phyloP scores from a whole-genome alignment of 2,888 invertebrate genomes.

The Epiblema foenella region DNA sequence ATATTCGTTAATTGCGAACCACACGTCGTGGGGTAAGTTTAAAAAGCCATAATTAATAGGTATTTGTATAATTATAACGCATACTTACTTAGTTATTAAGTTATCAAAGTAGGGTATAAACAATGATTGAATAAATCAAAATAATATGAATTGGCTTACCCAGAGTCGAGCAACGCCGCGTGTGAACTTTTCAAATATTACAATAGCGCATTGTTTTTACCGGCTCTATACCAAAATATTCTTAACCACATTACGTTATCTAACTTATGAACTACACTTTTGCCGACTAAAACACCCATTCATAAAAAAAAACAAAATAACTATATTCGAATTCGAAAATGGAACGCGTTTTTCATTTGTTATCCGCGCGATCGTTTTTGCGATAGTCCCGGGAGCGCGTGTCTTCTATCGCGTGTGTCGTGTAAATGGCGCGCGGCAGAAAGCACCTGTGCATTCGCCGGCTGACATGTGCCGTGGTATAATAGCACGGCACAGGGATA shows the following conservation, averaged over 20 bases:
- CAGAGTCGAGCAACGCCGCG: slow-evolving; percentile 50
- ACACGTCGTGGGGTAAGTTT: slow-evolving; percentile 8
- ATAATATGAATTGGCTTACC: slow-evolving; percentile 56
- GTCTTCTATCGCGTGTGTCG: slow-evolving; percentile 72
- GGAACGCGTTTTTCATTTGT: slow-evolving; percentile 19
- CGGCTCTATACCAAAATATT: slow-evolving; percentile 53
- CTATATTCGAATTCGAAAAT: slow-evolving; percentile 6
- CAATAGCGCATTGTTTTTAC: slow-evolving; percentile 61
- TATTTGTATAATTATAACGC: no score
- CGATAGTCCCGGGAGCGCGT: slow-evolving; percentile 59
- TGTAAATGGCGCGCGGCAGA: slow-evolving; percentile 73
- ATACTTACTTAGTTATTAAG: slow-evolving; percentile 2
- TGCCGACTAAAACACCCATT: slow-evolving; percentile 19
- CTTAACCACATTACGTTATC: slow-evolving; percentile 46
- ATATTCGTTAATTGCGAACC: slow-evolving; percentile 1
- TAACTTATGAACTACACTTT: slow-evolving; percentile 18
- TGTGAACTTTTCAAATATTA: slow-evolving; percentile 64
- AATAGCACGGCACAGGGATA: slow-evolving; percentile 67
- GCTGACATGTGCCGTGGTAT: slow-evolving; percentile 50
- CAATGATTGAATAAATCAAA: slow-evolving; percentile 35
- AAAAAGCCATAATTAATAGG: slow-evolving; percentile 11
- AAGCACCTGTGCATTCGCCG: slow-evolving; percentile 66
- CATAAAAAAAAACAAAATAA: background rate
- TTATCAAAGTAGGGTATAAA: slow-evolving; percentile 5
- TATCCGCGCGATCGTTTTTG: slow-evolving; percentile 18